Evolutionary conservation across 2,113 vertebrate species (phyloP).

Genomic region (Parus major): DNA sequence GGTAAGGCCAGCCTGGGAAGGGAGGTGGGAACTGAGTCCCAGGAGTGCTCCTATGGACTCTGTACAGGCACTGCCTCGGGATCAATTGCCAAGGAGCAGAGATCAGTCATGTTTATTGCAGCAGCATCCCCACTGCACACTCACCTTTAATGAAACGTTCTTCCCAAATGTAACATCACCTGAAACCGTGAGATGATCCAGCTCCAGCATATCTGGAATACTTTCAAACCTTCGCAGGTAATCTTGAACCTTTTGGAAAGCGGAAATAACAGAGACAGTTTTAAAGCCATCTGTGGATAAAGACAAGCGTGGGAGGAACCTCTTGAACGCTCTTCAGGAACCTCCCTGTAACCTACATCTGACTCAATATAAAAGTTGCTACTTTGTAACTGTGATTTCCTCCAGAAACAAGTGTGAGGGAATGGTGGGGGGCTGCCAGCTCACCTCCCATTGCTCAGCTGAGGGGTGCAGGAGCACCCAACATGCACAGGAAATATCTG

Average conservation of each 20-base stretch:
- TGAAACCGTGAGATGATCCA: constrained; percentile 97
- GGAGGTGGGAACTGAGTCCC: not conserved
- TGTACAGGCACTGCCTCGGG: not conserved
- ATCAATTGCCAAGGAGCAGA: not conserved
- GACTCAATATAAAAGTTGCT: rapidly evolving
- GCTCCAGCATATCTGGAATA: constrained; percentile 97
- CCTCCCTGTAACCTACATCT: not conserved
- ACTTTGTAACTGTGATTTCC: not conserved
- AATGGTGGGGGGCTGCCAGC: not conserved
- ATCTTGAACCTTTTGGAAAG: constrained; percentile 88
- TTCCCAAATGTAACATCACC: constrained; percentile 98
- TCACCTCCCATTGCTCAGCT: not conserved
- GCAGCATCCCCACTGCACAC: not conserved
- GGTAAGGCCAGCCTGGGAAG: not conserved
- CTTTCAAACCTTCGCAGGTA: constrained; percentile 94
- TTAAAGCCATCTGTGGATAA: not conserved
- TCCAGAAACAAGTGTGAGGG: rapidly evolving
- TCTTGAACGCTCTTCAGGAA: not conserved
- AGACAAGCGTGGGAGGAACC: not conserved
- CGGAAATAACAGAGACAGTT: not conserved
- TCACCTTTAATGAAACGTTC: constrained; percentile 93
- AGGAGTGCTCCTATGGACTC: not conserved
- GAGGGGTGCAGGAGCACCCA: not conserved
- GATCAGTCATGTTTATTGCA: not conserved
- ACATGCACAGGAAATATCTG: rapidly evolving